Conservation (phyloP, 1,140 invertebrate genomes). For the Ptiloglossa arizonensis region DNA sequence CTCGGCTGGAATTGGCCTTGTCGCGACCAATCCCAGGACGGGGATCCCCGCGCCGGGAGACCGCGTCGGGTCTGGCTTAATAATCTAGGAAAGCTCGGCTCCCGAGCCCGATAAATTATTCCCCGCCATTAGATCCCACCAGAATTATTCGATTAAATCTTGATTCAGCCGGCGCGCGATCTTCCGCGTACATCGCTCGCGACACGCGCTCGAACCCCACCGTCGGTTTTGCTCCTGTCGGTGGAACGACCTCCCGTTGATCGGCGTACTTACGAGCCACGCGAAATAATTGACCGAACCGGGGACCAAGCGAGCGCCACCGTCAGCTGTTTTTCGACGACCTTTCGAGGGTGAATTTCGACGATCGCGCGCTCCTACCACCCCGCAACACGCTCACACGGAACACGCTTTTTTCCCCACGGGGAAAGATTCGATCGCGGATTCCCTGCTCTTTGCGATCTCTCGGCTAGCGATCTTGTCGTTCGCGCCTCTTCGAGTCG, state of each 20-base stretch:
- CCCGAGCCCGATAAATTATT: conserved; percentile 68
- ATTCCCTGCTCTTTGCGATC: too few relatives aligned
- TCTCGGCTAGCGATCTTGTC: too few relatives aligned
- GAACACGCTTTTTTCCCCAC: too few relatives aligned
- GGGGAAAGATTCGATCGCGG: too few relatives aligned
- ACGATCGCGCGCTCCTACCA: conserved; percentile 7
- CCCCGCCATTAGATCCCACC: conserved; percentile 70
- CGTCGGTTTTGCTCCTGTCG: not conserved
- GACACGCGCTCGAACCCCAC: not conserved
- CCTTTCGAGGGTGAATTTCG: not conserved
- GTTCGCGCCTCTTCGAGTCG: too few relatives aligned
- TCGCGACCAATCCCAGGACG: conserved; percentile 5
- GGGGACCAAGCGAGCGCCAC: not conserved
- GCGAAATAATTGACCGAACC: conserved; percentile 21
- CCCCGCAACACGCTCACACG: too few relatives aligned
- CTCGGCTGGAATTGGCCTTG: conserved; percentile 20
- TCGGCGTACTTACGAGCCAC: conserved; percentile 16
- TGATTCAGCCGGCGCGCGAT: conserved; percentile 66
- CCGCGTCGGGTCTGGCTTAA: conserved; percentile 6
- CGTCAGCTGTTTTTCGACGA: conserved; percentile 22
- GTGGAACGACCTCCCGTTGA: not conserved
- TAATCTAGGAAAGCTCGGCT: conserved; percentile 44
- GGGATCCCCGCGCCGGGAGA: not conserved
- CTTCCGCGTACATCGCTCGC: conserved; percentile 21
- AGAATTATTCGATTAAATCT: conserved; percentile 77